These are phyloP conservation scores for Puma concolor DNA, from an alignment of 2,113 vertebrate species.

Conservation along the genomic window DNA sequence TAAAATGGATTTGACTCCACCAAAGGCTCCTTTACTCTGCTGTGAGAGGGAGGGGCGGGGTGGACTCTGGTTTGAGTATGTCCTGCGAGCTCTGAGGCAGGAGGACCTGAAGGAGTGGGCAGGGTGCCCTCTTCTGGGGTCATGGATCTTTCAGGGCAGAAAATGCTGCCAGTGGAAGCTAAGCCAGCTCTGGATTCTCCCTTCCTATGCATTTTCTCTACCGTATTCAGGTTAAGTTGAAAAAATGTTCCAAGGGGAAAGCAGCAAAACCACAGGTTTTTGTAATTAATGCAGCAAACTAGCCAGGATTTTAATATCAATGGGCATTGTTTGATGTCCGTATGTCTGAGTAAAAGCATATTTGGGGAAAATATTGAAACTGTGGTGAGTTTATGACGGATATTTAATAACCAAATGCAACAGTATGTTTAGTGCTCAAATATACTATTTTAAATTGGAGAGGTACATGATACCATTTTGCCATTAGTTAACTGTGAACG, in stretches of 20 bases:
- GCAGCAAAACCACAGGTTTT: slow-evolving; percentile 49
- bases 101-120: background rate
- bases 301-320: slow-evolving; percentile 59
- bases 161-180: background rate
- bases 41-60: background rate
- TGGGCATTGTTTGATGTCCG: slow-evolving; percentile 58
- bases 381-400: slow-evolving; percentile 29
- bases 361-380: slow-evolving; percentile 30
- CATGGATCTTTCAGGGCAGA: background rate
- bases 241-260: background rate
- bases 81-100: background rate
- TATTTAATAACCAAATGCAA: slow-evolving; percentile 53
- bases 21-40: background rate
- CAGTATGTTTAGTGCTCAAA: background rate
- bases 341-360: slow-evolving; percentile 54
- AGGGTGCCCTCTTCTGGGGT: background rate
- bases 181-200: background rate
- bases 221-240: background rate
- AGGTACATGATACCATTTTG: slow-evolving; percentile 2
- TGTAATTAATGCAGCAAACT: slow-evolving; percentile 54
- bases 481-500: background rate
- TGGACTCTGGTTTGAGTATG: background rate
- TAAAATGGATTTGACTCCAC: background rate
- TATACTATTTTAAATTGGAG: slow-evolving; percentile 17
- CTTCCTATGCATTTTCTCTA: slow-evolving; percentile 1